Percentiles rank a stretch among this genome's conserved stretches.
These are phyloP conservation scores for Leucoptera coffeella DNA, from an alignment of 2,888 invertebrate species.

Conservation along the genomic window DNA sequence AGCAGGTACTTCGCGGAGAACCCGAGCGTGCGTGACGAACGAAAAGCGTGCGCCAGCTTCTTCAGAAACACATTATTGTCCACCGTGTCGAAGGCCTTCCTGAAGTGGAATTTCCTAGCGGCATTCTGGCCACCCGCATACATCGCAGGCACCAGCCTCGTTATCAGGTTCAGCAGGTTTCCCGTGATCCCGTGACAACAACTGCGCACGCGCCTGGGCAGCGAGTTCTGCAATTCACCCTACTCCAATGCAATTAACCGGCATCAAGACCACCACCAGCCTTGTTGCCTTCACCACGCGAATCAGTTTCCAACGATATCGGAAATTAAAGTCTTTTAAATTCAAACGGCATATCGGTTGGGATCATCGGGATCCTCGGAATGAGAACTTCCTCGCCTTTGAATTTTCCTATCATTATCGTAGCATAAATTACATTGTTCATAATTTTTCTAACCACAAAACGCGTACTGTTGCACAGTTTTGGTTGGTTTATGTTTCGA, in stretches of 20 bases:
- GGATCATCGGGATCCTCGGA: no score
- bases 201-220: background rate
- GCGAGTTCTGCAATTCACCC: background rate
- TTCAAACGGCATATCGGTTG: no score
- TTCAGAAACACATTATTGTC: slow-evolving; percentile 2
- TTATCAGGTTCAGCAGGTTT: background rate
- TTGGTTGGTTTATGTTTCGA: no score
- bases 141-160: background rate
- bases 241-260: background rate
- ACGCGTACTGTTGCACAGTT: no score
- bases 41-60: slow-evolving; percentile 2
- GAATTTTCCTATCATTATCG: no score
- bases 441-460: no score
- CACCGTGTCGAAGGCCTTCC: no score
- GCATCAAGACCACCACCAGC: background rate
- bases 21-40: slow-evolving; percentile 1
- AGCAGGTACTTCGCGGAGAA: slow-evolving; percentile 4
- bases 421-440: no score
- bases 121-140: slow-evolving; percentile 2
- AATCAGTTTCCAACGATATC: background rate
- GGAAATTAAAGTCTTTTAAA: no score
- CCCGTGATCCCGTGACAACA: background rate
- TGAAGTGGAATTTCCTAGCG: slow-evolving; percentile 3
- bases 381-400: no score
- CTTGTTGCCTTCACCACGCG: background rate